These are phyloP conservation scores for Euphydryas editha DNA, from an alignment of 2,888 invertebrate genomes.

Conservation along the genomic window DNA sequence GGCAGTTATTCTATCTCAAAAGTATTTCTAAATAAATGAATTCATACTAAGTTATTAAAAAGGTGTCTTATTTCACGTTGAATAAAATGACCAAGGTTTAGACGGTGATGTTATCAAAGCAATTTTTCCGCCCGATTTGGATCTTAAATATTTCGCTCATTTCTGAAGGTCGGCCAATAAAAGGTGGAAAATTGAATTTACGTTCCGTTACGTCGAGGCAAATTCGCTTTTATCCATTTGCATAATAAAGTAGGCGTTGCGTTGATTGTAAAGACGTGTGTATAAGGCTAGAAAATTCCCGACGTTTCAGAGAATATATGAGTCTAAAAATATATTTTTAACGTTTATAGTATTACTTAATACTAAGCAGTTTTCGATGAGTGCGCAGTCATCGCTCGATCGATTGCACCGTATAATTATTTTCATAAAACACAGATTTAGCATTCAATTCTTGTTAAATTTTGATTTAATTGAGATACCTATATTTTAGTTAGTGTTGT, in stretches of 20 bases:
- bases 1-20: too few relatives aligned
- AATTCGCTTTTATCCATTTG: constrained; percentile 45
- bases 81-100: constrained; percentile 21
- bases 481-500: too few relatives aligned
- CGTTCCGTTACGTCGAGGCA: constrained; percentile 42
- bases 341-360: too few relatives aligned
- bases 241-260: constrained; percentile 43
- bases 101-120: constrained; percentile 36
- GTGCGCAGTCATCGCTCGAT: too few relatives aligned
- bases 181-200: constrained; percentile 58
- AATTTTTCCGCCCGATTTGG: constrained; percentile 61
- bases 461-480: too few relatives aligned
- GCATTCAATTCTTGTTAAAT: too few relatives aligned
- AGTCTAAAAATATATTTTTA: not conserved
- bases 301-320: not conserved
- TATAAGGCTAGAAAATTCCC: constrained; percentile 12
- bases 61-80: constrained; percentile 19
- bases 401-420: too few relatives aligned
- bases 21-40: not conserved
- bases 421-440: too few relatives aligned
- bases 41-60: constrained; percentile 3
- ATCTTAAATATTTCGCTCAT: constrained; percentile 52
- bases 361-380: too few relatives aligned
- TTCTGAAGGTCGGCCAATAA: constrained; percentile 52
- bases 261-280: constrained; percentile 34